Percentiles rank a stretch among this genome's conserved stretches.
Conservation (phyloP, 2,797 vertebrate genomes). For the Bucorvus abyssinicus region DNA sequence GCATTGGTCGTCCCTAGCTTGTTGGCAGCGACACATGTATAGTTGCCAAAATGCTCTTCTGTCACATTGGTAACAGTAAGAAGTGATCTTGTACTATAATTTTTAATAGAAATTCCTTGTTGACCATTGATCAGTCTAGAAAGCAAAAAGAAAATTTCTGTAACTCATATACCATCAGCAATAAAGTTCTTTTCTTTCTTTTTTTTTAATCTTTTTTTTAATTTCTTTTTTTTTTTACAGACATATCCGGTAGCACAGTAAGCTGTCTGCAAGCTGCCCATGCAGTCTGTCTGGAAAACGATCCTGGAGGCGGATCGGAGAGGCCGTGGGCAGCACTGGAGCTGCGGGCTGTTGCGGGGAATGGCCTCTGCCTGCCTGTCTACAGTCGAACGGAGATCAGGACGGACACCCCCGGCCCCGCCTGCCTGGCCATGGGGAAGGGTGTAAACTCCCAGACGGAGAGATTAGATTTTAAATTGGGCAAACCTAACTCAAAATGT, state of each 20-base stretch:
- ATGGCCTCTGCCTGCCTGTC: accelerated
- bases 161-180: constrained; percentile 38
- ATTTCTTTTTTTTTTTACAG: background rate
- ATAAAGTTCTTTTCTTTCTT: background rate
- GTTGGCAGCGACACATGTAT: constrained; percentile 97
- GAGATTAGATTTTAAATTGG: accelerated
- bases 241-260: background rate
- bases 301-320: background rate
- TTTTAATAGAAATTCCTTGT: constrained; percentile 96
- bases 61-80: constrained; percentile 98
- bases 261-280: background rate
- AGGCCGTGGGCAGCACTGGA: background rate
- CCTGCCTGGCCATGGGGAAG: background rate
- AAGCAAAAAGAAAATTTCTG: constrained; percentile 64
- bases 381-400: accelerated
- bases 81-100: constrained; percentile 93
- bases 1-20: constrained; percentile 93
- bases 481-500: background rate
- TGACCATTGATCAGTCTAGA: constrained; percentile 91
- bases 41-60: constrained; percentile 99
- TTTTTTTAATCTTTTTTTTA: no score
- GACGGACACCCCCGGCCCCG: background rate
- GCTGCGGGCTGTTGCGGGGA: background rate
- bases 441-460: accelerated
- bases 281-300: background rate